Conservation (phyloP, 2,888 invertebrate species). For the Merodon equestris region DNA sequence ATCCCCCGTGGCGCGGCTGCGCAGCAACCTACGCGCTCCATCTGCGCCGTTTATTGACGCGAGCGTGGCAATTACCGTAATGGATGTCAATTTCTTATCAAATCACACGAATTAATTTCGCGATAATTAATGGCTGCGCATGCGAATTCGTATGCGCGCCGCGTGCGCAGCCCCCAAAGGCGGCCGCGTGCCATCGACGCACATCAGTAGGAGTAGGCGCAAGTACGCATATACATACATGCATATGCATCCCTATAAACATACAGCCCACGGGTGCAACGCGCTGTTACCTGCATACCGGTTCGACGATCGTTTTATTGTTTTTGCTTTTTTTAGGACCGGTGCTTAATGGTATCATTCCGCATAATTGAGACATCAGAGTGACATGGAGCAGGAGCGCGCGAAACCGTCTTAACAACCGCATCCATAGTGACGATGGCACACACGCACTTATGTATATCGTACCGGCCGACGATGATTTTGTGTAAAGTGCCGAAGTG, state of each 20-base stretch:
- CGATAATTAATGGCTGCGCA: constrained; percentile 69
- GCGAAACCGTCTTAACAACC: constrained; percentile 48
- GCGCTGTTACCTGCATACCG: constrained; percentile 43
- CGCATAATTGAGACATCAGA: constrained; percentile 69
- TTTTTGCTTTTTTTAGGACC: constrained; percentile 28
- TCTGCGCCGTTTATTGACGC: constrained; percentile 66
- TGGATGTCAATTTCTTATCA: constrained; percentile 70
- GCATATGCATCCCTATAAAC: constrained; percentile 13
- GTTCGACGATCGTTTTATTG: constrained; percentile 41
- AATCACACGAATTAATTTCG: constrained; percentile 70
- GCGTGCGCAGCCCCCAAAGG: constrained; percentile 50
- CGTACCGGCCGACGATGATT: constrained; percentile 2
- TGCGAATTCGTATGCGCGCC: constrained; percentile 44
- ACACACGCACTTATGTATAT: constrained; percentile 35
- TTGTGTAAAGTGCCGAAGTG: constrained; percentile 45
- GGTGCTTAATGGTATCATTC: constrained; percentile 64
- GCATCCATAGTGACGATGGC: constrained; percentile 61
- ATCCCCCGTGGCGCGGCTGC: background rate
- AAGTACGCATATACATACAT: too few relatives aligned
- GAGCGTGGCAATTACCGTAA: constrained; percentile 66
- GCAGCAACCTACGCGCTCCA: constrained; percentile 61
- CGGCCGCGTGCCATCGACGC: constrained; percentile 39
- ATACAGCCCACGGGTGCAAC: constrained; percentile 61
- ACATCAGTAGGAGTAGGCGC: constrained; percentile 13
- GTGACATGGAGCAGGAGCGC: constrained; percentile 44